phyloP scores from a whole-genome alignment of 2,113 vertebrate species.

The Mastomys natalensis region DNA sequence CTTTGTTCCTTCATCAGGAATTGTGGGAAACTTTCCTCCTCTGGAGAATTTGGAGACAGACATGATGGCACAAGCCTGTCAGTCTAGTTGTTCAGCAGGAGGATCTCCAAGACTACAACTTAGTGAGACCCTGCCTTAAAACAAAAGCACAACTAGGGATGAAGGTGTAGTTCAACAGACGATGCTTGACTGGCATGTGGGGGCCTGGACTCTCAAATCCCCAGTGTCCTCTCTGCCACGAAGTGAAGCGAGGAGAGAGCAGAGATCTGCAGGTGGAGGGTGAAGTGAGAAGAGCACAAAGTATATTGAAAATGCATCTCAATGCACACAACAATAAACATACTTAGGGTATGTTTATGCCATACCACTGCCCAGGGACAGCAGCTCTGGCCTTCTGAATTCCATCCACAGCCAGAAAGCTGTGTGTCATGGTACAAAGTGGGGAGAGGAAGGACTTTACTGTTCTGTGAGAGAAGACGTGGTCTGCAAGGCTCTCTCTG shows the following conservation, averaged over 20 bases:
- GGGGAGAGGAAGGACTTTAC: not conserved
- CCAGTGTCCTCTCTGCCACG: not conserved
- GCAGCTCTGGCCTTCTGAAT: not conserved
- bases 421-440: not conserved
- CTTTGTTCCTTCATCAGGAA: not conserved
- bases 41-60: not conserved
- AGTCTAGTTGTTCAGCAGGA: not conserved
- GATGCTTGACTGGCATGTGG: not conserved
- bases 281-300: not conserved
- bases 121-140: not conserved
- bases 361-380: not conserved
- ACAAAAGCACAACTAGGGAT: not conserved
- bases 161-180: not conserved
- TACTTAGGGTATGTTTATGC: not conserved
- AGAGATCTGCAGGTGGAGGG: not conserved
- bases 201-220: too few species aligned
- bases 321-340: not conserved
- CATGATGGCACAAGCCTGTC: not conserved
- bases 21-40: too few species aligned
- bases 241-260: accelerated
- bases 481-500: not conserved
- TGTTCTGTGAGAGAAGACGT: not conserved
- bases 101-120: not conserved
- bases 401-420: not conserved
- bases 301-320: not conserved